phyloP scores from a whole-genome alignment of 2,113 vertebrate genomes.

The Fregata magnificens region DNA sequence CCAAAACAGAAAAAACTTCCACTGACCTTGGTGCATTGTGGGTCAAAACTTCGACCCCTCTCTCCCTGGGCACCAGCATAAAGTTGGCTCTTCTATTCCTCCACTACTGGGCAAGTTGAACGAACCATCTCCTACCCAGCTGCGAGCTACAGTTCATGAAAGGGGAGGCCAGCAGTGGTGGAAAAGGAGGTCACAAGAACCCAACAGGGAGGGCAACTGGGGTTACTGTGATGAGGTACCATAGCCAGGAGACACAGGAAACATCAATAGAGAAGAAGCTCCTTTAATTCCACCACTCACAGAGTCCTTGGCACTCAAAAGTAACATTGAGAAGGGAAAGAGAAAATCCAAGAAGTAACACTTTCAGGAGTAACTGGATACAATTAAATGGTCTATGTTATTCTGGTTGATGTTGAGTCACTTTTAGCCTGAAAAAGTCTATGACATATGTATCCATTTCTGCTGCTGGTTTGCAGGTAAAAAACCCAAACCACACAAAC shows the following conservation, averaged over 20 bases:
- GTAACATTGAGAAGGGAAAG: background rate
- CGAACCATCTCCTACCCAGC: background rate
- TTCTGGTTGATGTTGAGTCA: background rate
- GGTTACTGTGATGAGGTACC: fast-evolving
- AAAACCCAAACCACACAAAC: background rate
- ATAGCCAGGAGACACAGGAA: background rate
- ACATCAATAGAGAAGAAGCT: background rate
- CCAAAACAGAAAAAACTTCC: background rate
- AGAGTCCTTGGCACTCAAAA: background rate
- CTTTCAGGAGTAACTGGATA: background rate
- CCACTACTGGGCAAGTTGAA: background rate
- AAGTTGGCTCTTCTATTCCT: background rate
- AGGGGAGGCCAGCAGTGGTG: background rate
- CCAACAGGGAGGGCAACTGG: background rate
- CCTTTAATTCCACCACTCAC: background rate
- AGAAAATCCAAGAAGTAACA: background rate
- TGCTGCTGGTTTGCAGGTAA: background rate
- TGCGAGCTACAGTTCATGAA: background rate
- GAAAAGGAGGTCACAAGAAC: background rate
- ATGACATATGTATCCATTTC: background rate
- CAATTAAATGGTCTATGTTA: background rate
- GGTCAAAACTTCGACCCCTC: background rate
- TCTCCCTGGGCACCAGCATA: background rate
- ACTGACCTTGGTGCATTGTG: background rate
- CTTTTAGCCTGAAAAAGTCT: background rate